These are phyloP conservation scores for Macquaria ambigua DNA, from an alignment of 2,113 vertebrate species.

Conservation along the genomic window DNA sequence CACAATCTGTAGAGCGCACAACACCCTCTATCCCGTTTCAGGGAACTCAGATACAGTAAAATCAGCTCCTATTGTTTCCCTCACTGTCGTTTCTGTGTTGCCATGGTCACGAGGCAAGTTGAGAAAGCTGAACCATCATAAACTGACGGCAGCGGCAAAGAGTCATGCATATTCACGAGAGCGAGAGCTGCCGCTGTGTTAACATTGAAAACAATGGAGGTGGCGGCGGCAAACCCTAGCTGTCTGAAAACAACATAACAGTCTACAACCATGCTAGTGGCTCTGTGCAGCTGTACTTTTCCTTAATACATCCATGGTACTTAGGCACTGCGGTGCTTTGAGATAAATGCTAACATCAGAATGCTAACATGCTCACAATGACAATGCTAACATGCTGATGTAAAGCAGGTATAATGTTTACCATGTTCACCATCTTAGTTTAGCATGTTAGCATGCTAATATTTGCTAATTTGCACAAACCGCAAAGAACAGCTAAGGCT, in stretches of 20 bases:
- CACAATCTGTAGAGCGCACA: too few species aligned
- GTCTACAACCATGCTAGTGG: background rate
- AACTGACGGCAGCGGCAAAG: background rate
- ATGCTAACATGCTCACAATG: background rate
- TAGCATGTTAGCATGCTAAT: background rate
- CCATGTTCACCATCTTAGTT: background rate
- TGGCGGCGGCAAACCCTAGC: too few species aligned
- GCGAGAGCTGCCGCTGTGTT: background rate
- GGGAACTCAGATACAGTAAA: background rate
- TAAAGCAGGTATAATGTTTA: background rate
- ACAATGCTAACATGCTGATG: background rate
- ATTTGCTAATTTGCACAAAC: background rate
- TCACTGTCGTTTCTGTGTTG: background rate
- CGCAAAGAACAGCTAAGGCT: background rate
- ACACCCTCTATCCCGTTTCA: too few species aligned
- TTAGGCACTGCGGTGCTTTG: background rate
- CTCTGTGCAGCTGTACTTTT: background rate
- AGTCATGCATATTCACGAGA: background rate
- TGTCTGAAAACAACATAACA: background rate
- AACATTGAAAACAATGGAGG: background rate
- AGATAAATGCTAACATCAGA: background rate
- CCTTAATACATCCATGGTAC: background rate
- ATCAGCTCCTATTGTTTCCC: constrained; percentile 5
- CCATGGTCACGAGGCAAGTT: background rate
- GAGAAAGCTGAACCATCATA: background rate